Percentiles rank a stretch among this genome's conserved stretches.
phyloP scores from a whole-genome alignment of 2,797 vertebrate species.

The Brachyrhaphis roseni region DNA sequence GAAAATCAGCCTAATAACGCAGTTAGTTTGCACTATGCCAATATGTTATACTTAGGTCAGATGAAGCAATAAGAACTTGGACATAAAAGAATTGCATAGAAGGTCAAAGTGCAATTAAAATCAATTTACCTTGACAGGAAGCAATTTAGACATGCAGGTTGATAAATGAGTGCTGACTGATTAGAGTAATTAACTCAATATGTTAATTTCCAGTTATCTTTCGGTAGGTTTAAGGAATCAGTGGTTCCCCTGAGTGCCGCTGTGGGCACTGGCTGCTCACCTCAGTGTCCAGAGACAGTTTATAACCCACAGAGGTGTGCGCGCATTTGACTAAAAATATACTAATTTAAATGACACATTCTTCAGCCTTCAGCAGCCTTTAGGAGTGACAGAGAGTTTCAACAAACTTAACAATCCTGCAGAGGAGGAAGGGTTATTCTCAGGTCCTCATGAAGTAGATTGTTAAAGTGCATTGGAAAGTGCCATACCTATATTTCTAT shows the following conservation, averaged over 20 bases:
- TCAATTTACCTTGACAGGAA: slow-evolving; percentile 76
- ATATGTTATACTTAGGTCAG: slow-evolving; percentile 20
- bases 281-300: slow-evolving; percentile 55
- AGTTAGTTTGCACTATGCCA: slow-evolving; percentile 9
- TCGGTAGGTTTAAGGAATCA: slow-evolving; percentile 66
- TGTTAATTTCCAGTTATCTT: slow-evolving; percentile 76
- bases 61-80: slow-evolving; percentile 15
- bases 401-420: slow-evolving; percentile 66
- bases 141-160: slow-evolving; percentile 74
- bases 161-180: slow-evolving; percentile 72
- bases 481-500: slow-evolving; percentile 38
- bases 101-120: slow-evolving; percentile 74
- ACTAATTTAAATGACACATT: slow-evolving; percentile 60
- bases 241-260: slow-evolving; percentile 50
- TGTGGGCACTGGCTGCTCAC: slow-evolving; percentile 53
- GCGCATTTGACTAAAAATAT: slow-evolving; percentile 46
- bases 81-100: slow-evolving; percentile 37
- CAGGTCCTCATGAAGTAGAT: slow-evolving; percentile 50
- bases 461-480: slow-evolving; percentile 66
- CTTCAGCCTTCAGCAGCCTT: slow-evolving; percentile 47
- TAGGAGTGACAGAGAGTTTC: slow-evolving; percentile 56
- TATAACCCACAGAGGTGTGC: slow-evolving; percentile 57
- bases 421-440: slow-evolving; percentile 60
- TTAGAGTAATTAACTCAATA: slow-evolving; percentile 76
- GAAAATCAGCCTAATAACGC: slow-evolving; percentile 2